Base-by-base conservation (phyloP, 30 jellyfish, hydroid and myxozoan genomes). In the Cassiopea andromeda region DNA sequence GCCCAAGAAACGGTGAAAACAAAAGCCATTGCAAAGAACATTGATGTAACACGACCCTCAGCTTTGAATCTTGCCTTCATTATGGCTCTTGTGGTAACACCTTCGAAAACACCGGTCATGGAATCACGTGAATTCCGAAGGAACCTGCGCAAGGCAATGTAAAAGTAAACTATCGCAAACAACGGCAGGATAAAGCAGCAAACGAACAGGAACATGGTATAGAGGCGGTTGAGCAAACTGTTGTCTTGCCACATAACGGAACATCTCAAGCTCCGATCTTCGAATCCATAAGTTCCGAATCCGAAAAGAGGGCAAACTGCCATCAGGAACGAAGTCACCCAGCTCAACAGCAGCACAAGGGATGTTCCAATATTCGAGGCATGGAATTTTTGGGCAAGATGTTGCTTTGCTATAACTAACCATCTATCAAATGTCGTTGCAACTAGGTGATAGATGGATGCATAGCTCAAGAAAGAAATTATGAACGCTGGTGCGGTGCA, bases 1-100 rank as follows among this genome's bases (percentile, higher is more conserved):
- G 88, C 13, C 97, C 97, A 89, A 0, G 97, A 87, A 38, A 81
- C 5, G 72, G 75, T 2, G 61, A 89, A 89, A 27, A 82, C 92
- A 12, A 73, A 44, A 48, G 90, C 82, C 92, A 81, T 72, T 1
- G 89, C 73, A 76, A 75, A 80, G 66, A 75, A 81, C 90, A 75
- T 89, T 5, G 54, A 58, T 13, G 85, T 66, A 46, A 69, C 60
- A 10, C 92, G 92, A 19, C 85, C 60, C 85, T 89, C 97, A 2
- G 97, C 97, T 49, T 57, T 81, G 69, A 49, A 38, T 27, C 90
- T 58, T 84, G 54, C 7, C 13, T 75, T 58, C 48, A 76, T 13
- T 19, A 86, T n/a, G 9, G 60, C 88, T 2, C 75, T 50, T 1
- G 61, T 45, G 1, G 92, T 58, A 12, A 57, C 47, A 2, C 44